phyloP scores from a whole-genome alignment of 2,113 vertebrate genomes.

The rat (Rattus norvegicus) region DNA sequence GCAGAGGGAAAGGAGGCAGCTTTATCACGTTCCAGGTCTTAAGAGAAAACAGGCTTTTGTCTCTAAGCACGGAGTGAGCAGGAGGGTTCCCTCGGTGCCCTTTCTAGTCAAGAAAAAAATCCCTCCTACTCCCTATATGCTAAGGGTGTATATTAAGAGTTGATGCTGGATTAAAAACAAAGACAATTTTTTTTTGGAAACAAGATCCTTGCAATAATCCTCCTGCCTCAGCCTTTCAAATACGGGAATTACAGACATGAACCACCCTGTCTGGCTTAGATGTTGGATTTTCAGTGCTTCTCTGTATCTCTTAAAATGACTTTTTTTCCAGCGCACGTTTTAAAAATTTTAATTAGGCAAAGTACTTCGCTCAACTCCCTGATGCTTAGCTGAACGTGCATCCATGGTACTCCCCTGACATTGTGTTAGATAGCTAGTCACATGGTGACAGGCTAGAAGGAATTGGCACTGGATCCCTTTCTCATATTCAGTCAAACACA shows the following conservation, averaged over 20 bases:
- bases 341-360: not conserved
- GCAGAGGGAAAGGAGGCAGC: not conserved
- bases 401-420: not conserved
- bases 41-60: not conserved
- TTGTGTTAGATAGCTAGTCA: not conserved
- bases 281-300: not conserved
- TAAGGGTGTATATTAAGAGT: not conserved
- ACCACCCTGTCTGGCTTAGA: not conserved
- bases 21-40: not conserved
- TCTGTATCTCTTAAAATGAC: not conserved
- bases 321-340: not conserved
- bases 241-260: not conserved
- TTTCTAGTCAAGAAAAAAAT: conserved; percentile 28
- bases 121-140: not conserved
- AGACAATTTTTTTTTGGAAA: not conserved
- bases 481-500: too few relatives aligned
- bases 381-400: not conserved
- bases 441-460: not conserved
- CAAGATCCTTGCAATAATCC: not conserved
- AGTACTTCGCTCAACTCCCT: not conserved
- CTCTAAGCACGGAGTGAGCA: not conserved
- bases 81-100: not conserved
- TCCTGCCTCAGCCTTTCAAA: not conserved
- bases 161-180: not conserved
- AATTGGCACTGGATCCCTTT: not conserved